Percentiles rank a stretch among this genome's conserved stretches.
phyloP scores from a whole-genome alignment of 2,888 invertebrate species.

The Cylindroiulus punctatus region DNA sequence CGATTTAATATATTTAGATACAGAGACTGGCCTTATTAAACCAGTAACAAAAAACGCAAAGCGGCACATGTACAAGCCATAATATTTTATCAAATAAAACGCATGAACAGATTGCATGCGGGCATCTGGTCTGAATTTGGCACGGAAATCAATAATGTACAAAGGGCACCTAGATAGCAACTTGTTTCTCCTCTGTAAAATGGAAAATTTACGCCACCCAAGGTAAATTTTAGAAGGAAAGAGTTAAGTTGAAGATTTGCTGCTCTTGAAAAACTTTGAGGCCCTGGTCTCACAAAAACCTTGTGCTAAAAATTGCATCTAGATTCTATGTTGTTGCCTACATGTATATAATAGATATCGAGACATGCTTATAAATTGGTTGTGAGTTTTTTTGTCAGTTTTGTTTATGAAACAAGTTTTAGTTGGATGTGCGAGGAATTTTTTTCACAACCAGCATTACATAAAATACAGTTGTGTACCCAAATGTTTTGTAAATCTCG shows the following conservation, averaged over 20 bases:
- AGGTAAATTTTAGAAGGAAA: background rate
- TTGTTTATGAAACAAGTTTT: too few relatives aligned
- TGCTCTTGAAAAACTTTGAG: too few relatives aligned
- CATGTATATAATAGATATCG: too few relatives aligned
- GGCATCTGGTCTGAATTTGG: background rate
- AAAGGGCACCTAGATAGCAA: background rate
- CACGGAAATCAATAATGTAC: background rate
- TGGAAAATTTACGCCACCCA: background rate
- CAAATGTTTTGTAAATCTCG: too few relatives aligned
- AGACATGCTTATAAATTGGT: too few relatives aligned
- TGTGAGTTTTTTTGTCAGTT: too few relatives aligned
- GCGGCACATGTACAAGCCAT: background rate
- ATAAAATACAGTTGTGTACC: too few relatives aligned
- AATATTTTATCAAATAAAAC: background rate
- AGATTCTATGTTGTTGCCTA: too few relatives aligned
- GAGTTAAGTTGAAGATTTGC: background rate
- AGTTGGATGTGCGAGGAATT: too few relatives aligned
- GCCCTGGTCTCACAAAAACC: too few relatives aligned
- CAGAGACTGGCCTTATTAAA: background rate
- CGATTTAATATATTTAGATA: background rate
- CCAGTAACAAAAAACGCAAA: background rate
- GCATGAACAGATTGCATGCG: background rate
- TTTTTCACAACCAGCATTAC: too few relatives aligned
- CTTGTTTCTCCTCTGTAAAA: background rate
- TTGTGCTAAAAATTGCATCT: too few relatives aligned